A percentile compares a stretch with the other conserved stretches of the same genome.
Conservation (phyloP, 2,888 invertebrate genomes). For the Epiperipatus broadwayi region DNA sequence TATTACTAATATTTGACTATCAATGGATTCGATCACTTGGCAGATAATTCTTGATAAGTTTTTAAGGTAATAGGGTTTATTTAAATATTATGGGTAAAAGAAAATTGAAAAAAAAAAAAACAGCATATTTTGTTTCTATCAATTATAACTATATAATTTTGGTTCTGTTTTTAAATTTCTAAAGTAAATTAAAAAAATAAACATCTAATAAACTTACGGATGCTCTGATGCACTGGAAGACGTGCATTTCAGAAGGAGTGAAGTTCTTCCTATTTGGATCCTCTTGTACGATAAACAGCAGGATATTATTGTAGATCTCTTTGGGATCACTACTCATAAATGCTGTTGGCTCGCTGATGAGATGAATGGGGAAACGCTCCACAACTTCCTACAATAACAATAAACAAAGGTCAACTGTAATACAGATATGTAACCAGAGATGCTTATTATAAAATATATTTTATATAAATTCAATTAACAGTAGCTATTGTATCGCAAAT, state of each 20-base stretch:
- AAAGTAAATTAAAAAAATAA: not conserved
- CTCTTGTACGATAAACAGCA: constrained; percentile 81
- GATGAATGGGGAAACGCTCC: constrained; percentile 79
- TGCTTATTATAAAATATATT: constrained; percentile 14
- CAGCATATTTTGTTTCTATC: constrained; percentile 1
- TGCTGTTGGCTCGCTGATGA: constrained; percentile 91
- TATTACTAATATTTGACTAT: no score
- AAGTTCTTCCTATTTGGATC: constrained; percentile 30
- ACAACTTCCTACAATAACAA: constrained; percentile 56
- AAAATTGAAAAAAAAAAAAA: constrained; percentile 8
- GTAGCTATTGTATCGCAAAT: no score
- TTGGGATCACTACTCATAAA: constrained; percentile 85
- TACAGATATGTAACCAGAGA: no score
- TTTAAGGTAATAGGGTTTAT: no score
- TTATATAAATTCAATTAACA: not conserved
- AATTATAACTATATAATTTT: no score
- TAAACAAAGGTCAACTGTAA: no score
- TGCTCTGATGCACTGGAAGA: constrained; percentile 65
- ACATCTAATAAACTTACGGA: constrained; percentile 30
- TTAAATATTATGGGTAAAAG: no score
- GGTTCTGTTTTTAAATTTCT: not conserved
- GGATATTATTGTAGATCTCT: constrained; percentile 94
- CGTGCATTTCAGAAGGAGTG: constrained; percentile 73
- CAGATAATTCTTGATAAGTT: no score
- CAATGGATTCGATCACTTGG: no score